Evolutionary conservation across 2,113 vertebrate species (phyloP).

Genomic region (Sialia sialis): DNA sequence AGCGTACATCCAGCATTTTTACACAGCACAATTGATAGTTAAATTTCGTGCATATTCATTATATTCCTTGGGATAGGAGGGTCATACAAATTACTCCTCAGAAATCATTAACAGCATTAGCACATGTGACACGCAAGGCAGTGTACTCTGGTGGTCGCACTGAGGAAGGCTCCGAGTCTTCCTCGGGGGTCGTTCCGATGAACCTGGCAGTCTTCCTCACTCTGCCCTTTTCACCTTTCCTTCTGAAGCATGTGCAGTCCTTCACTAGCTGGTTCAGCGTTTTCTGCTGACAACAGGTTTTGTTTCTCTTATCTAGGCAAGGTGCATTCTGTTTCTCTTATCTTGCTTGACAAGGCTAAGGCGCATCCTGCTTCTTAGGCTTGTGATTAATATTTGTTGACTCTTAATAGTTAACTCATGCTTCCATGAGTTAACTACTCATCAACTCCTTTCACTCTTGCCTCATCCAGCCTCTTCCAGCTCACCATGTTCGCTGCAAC

Average conservation of each 20-base stretch:
- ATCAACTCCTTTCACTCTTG: neutral
- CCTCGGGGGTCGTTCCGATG: neutral
- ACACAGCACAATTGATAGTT: neutral
- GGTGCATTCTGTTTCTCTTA: neutral
- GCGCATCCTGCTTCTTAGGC: neutral
- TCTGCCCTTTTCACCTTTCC: neutral
- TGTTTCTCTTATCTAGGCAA: neutral
- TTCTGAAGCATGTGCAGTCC: neutral
- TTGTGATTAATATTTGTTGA: neutral
- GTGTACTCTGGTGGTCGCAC: neutral
- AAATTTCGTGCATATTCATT: neutral
- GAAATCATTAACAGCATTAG: neutral
- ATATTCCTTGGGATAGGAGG: neutral
- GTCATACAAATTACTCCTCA: neutral
- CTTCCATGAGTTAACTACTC: neutral
- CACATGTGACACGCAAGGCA: neutral
- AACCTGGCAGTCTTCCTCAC: neutral
- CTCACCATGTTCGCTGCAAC: neutral
- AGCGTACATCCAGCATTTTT: neutral
- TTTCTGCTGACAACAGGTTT: neutral
- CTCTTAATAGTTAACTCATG: neutral
- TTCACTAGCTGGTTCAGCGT: neutral
- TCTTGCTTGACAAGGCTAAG: neutral
- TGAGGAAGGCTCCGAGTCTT: neutral
- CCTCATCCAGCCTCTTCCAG: neutral